Base-by-base conservation (phyloP, 2,888 invertebrate species). In the Alloplasta piceator region DNA sequence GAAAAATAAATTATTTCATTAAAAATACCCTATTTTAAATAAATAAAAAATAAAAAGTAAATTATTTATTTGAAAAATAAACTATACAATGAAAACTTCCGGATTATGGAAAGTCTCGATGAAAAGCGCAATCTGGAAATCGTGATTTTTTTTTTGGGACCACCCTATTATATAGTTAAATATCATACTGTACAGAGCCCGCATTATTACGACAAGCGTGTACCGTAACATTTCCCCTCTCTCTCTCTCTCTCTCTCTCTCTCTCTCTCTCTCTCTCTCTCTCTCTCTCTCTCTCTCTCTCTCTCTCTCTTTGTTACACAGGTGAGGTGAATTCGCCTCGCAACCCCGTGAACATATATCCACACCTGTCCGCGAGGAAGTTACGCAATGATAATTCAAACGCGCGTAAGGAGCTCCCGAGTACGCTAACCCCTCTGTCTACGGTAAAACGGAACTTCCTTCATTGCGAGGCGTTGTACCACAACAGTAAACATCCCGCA, bases 321-420 rank as follows among this genome's bases (percentile, higher is more conserved):
- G n/a, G n/a, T n/a, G n/a, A n/a, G n/a, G n/a, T n/a, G n/a, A n/a
- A n/a, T n/a, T n/a, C 46, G 14, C 39, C 46, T 66, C 50, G 48
- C 66, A n/a, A 55, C 73, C 77, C 60, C 50, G 56, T 43, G 16
- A n/a, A n/a, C n/a, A n/a, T 66, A 7, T 63, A 63, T 50, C 41
- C 73, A 78, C 81, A 81, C 81, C 77, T 81, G 81, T 78, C 66
- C 66, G 78, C 74, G 43, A 73, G 81, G 81, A 81, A 81, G 78
- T 81, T 81, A 74, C 77, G 81, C 81, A 78, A 81, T 71, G 78
- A 78, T 78, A 81, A 73, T 78, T 61, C 26, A 55, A 70, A 64
- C 70, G 56, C 46, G 39, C 78, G 74, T 70, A 61, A 68, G 81
- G 41, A 7, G 52, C 58, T n/a, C n/a, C n/a, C 60, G 81, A 78